phyloP scores from a whole-genome alignment of 2,113 vertebrate genomes.

The Mungos mungo region DNA sequence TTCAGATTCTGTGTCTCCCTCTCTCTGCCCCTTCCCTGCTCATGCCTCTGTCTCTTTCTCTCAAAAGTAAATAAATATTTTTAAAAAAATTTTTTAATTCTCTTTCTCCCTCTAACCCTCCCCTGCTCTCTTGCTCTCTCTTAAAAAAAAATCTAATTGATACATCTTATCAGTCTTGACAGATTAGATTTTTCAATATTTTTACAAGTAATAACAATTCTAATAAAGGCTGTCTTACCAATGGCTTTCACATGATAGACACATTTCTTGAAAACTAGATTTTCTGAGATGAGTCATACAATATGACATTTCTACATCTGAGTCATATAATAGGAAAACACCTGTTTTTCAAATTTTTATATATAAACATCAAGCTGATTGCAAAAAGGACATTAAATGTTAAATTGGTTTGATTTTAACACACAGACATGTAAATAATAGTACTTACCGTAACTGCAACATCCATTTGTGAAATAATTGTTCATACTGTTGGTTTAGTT shows the following conservation, averaged over 20 bases:
- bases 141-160: background rate
- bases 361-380: background rate
- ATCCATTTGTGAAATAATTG: slow-evolving; percentile 96
- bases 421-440: background rate
- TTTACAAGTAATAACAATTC: background rate
- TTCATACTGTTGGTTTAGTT: slow-evolving; percentile 89
- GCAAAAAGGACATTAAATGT: slow-evolving; percentile 40
- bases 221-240: slow-evolving; percentile 14
- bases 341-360: background rate
- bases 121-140: too few relatives aligned
- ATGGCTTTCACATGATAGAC: background rate
- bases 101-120: too few relatives aligned
- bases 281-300: slow-evolving; percentile 30
- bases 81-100: too few relatives aligned
- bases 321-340: slow-evolving; percentile 1
- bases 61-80: too few relatives aligned
- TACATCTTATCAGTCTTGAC: background rate
- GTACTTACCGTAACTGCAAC: slow-evolving; percentile 94
- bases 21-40: too few relatives aligned
- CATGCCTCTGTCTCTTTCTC: too few relatives aligned
- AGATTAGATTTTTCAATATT: slow-evolving; percentile 9
- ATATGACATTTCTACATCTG: slow-evolving; percentile 8
- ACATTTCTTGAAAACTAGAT: slow-evolving; percentile 39
- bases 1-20: too few relatives aligned
- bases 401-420: slow-evolving; percentile 24